phyloP scores from a whole-genome alignment of 1,140 invertebrate species.

The Eriocheir sinensis region DNA sequence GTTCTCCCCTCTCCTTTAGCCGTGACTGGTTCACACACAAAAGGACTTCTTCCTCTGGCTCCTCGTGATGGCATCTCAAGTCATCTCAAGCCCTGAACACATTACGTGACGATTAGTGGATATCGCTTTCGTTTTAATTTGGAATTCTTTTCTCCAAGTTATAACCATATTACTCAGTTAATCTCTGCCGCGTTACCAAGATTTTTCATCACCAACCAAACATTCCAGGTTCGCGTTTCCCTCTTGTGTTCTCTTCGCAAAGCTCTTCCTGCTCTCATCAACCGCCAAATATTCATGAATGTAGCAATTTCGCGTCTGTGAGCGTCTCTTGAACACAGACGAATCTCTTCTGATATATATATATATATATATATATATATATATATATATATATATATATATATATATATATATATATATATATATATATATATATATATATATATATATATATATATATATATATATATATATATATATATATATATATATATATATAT shows the following conservation, averaged over 20 bases:
- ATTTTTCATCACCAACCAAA: not conserved
- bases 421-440: slow-evolving; percentile 61
- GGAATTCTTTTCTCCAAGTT: too few species aligned
- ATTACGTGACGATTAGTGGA: too few species aligned
- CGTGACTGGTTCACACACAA: not conserved
- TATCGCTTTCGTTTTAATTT: too few species aligned
- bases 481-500: slow-evolving; percentile 58
- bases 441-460: slow-evolving; percentile 62
- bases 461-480: slow-evolving; percentile 58
- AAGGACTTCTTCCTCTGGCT: not conserved
- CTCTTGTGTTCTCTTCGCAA: not conserved
- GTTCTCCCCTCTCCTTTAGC: not conserved
- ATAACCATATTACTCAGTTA: too few species aligned
- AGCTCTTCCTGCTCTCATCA: not conserved
- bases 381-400: slow-evolving; percentile 53
- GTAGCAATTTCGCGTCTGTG: not conserved
- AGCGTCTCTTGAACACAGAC: not conserved
- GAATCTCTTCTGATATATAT: slow-evolving; percentile 18
- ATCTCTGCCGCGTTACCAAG: not conserved
- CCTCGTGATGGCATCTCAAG: too few species aligned
- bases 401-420: slow-evolving; percentile 41
- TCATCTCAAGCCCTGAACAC: too few species aligned
- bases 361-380: slow-evolving; percentile 53
- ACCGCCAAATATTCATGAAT: not conserved
- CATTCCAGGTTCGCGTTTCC: not conserved